A percentile compares a stretch with the other conserved stretches of the same genome.
phyloP scores from a whole-genome alignment of 2,888 invertebrate genomes.

The Andrena flavipes region DNA sequence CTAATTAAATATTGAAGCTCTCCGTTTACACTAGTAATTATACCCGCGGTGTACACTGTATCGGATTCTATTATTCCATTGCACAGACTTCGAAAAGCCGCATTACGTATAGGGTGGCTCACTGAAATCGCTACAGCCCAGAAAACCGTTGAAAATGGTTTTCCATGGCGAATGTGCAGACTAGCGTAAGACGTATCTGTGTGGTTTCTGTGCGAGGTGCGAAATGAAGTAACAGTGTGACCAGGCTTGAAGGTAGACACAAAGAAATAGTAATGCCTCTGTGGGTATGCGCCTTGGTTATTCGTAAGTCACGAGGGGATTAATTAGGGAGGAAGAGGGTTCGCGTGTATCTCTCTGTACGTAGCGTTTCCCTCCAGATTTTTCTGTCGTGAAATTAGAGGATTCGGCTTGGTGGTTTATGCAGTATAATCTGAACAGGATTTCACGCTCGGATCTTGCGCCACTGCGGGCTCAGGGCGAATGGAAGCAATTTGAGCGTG shows the following conservation, averaged over 20 bases:
- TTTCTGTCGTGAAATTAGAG: conserved; percentile 18
- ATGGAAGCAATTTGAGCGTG: not conserved
- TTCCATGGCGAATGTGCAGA: not conserved
- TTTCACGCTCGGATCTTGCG: conserved; percentile 14
- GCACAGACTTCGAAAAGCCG: too few relatives aligned
- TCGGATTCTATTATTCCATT: too few relatives aligned
- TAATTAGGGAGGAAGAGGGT: conserved; percentile 38
- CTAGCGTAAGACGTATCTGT: not conserved
- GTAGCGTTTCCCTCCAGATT: conserved; percentile 4
- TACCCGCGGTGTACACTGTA: too few relatives aligned
- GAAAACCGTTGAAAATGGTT: not conserved
- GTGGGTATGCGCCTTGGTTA: conserved; percentile 16
- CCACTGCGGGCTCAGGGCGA: not conserved
- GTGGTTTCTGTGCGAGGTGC: not conserved
- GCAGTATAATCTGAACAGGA: conserved; percentile 22
- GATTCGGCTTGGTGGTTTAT: conserved; percentile 16
- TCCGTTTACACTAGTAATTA: too few relatives aligned
- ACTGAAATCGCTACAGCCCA: too few relatives aligned
- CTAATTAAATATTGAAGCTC: too few relatives aligned
- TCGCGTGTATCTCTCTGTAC: conserved; percentile 29
- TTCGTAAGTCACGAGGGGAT: conserved; percentile 33
- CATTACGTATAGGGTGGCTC: too few relatives aligned
- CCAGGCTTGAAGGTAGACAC: not conserved
- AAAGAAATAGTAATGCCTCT: conserved; percentile 12
- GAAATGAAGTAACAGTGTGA: conserved; percentile 9